phyloP scores from a whole-genome alignment of 2,797 vertebrate genomes.

The Setipinna tenuifilis region DNA sequence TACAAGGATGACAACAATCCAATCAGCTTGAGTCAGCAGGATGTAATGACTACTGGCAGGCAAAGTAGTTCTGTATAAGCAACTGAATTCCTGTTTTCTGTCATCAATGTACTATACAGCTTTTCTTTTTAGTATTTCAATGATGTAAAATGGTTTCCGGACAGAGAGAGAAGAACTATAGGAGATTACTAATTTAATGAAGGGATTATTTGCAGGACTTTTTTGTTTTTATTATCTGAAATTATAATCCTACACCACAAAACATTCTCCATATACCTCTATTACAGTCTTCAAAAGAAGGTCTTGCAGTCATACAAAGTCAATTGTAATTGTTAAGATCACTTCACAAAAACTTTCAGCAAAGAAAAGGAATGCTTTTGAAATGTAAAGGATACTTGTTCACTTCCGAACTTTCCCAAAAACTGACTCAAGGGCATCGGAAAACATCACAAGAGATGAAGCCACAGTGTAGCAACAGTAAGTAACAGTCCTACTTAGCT shows the following conservation, averaged over 20 bases:
- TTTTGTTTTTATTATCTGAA: background rate
- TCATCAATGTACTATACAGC: background rate
- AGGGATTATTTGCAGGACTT: background rate
- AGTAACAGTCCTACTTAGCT: background rate
- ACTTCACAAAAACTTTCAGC: background rate
- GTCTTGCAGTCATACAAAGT: background rate
- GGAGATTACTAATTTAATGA: background rate
- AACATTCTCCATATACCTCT: background rate
- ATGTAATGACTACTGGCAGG: background rate
- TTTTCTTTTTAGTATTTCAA: background rate
- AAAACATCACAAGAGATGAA: slow-evolving; percentile 12
- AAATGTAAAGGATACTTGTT: background rate
- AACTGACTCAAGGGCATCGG: background rate
- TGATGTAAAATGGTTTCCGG: background rate
- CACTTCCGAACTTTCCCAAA: background rate
- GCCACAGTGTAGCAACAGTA: background rate
- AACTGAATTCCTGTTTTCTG: background rate
- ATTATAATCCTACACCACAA: background rate
- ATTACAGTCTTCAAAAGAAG: background rate
- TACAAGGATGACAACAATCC: slow-evolving; percentile 29
- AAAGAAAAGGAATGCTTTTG: slow-evolving; percentile 3
- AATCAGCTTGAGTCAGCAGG: slow-evolving; percentile 27
- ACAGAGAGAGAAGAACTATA: background rate
- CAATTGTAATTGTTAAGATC: background rate
- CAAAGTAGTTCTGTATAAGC: background rate